phyloP scores from a whole-genome alignment of 2,113 vertebrate genomes.

The Rallus limicola region DNA sequence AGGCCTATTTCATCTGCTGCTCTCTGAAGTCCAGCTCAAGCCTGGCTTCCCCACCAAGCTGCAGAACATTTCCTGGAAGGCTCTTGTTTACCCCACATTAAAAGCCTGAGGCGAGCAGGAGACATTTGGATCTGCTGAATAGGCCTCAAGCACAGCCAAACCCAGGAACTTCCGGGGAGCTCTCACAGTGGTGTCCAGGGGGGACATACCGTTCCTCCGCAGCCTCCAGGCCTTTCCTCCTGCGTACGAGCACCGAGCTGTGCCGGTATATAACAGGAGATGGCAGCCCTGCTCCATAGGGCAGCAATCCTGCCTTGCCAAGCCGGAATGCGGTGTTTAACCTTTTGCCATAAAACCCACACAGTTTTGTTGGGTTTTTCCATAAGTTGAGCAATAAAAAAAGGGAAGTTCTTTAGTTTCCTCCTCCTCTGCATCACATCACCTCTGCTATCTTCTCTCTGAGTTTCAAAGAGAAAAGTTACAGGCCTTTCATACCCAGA shows the following conservation, averaged over 20 bases:
- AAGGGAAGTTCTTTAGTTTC: neutral
- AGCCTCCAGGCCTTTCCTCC: neutral
- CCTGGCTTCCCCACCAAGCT: neutral
- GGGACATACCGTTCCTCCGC: neutral
- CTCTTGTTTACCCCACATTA: neutral
- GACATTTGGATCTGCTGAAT: neutral
- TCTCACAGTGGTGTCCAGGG: neutral
- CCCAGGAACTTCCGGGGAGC: neutral
- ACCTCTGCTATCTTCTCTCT: neutral
- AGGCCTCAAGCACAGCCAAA: neutral
- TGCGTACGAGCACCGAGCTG: accelerated
- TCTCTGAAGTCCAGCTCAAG: neutral
- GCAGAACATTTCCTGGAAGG: neutral
- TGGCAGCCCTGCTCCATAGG: neutral
- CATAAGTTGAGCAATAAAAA: neutral
- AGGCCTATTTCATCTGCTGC: neutral
- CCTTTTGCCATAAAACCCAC: neutral
- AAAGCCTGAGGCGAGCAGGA: neutral
- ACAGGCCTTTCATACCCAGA: neutral
- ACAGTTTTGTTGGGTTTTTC: accelerated
- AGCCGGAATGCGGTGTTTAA: accelerated
- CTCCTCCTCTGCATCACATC: neutral
- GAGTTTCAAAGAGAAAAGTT: neutral
- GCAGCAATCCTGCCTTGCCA: neutral
- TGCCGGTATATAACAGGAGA: neutral